These are phyloP conservation scores for Harpagus bidentatus DNA, from an alignment of 2,113 vertebrate genomes.

Conservation along the genomic window DNA sequence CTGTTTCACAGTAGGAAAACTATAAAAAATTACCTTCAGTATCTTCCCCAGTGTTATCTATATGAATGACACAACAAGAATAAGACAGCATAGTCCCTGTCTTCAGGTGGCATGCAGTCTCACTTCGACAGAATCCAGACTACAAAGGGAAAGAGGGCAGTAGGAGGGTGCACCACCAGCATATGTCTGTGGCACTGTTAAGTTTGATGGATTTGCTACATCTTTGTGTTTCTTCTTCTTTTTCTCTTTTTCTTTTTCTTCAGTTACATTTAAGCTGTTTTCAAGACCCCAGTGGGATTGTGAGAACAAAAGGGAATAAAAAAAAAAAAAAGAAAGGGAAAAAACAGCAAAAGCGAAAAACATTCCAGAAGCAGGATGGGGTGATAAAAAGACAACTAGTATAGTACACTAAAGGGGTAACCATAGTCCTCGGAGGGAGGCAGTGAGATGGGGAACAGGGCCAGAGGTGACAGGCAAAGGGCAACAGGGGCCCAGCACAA, in stretches of 20 bases:
- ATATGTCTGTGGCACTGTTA: not conserved
- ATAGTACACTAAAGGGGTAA: not conserved
- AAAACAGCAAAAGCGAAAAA: not conserved
- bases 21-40: not conserved
- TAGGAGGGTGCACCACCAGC: not conserved
- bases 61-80: not conserved
- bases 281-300: not conserved
- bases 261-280: not conserved
- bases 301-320: not conserved
- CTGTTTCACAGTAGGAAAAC: not conserved
- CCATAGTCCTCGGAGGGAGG: not conserved
- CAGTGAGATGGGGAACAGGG: not conserved
- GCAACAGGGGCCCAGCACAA: not conserved
- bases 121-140: not conserved
- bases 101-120: not conserved
- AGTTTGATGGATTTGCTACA: not conserved
- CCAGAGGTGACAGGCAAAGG: not conserved
- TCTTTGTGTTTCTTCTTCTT: not conserved
- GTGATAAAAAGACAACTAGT: not conserved
- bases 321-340: not conserved
- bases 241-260: not conserved
- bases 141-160: slow-evolving; percentile 23
- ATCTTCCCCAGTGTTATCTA: not conserved
- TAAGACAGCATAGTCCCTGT: not conserved
- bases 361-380: not conserved